Conservation (phyloP, 92 coral and sea anemone genomes). For the Siderastrea siderea region DNA sequence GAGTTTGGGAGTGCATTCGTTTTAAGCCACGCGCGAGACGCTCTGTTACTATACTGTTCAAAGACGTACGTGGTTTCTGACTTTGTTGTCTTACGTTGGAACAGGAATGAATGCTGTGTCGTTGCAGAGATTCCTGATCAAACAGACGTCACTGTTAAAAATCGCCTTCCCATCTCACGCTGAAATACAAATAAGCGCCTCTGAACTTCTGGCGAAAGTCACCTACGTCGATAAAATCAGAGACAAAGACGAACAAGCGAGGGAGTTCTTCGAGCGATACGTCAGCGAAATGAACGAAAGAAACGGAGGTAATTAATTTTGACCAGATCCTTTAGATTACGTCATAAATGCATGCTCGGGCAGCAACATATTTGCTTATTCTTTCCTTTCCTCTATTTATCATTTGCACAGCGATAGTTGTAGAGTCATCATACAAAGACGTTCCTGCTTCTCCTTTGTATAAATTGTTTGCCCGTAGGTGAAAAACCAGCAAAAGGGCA, state of each 20-base stretch:
- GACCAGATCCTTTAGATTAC: not conserved
- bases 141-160: conserved; percentile 26
- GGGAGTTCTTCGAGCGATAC: conserved; percentile 46
- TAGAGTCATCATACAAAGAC: not conserved
- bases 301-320: conserved; percentile 30
- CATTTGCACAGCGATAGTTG: conserved; percentile 3
- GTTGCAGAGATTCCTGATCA: conserved; percentile 31
- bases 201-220: conserved; percentile 40
- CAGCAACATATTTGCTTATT: not conserved
- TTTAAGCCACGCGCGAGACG: conserved; percentile 9
- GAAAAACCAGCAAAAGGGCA: conserved; percentile 4
- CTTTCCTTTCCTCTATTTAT: conserved; percentile 9
- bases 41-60: conserved; percentile 1
- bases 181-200: conserved; percentile 28
- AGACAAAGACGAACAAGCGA: conserved; percentile 29
- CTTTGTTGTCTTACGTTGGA: conserved; percentile 13
- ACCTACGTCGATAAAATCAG: conserved; percentile 22
- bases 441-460: conserved; percentile 8
- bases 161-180: conserved; percentile 40
- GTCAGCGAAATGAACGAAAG: conserved; percentile 28
- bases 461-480: not conserved
- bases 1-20: too few relatives aligned
- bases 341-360: conserved; percentile 1
- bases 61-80: not conserved
- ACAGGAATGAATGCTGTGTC: conserved; percentile 56